Evolutionary conservation across 2,888 invertebrate species (phyloP), one percentile per base, ranked within the genome.

Genomic region (Ormyrus labotus): DNA sequence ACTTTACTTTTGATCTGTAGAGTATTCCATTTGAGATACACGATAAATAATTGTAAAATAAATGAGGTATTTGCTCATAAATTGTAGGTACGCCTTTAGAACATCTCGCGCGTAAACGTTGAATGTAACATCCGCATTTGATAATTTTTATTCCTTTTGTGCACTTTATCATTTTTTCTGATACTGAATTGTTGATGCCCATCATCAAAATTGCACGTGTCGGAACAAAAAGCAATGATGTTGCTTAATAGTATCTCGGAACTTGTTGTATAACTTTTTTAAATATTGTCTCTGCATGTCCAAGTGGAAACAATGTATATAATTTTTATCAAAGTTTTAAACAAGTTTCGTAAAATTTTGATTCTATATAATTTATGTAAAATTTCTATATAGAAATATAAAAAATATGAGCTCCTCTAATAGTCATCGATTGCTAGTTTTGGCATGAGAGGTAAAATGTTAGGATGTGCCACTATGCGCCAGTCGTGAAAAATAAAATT

Each of bases 161-260:
- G 13, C 13, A 13, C 13, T 13, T 13, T 10, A 67, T 2, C 6
- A 48, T 2, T n/a, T 65, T 19, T 11, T 48, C 19, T 5, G 67
- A 53, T 58, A 74, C 74, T 0, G 58, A 65, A 7, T 58, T 67
- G 5, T 58, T 5, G 0, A 8, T n/a, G 6, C 65, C 74, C 74
- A 74, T 74, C 74, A 74, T 74, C 34, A 65, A 6, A 67, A 13
- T 57, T 65, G 51, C 65, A 67, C 6, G 65, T 74, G 58, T 74
- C 74, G 7, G 67, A 57, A 58, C 65, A 74, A 45, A 74, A 74
- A 8, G 58, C 19, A 5, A 58, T 50, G 1, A 55, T 47, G 45
- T 73, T 64, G 3, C 13, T 19, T 13, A 47, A 13, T 13, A 48
- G 67, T 6, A 67, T 50, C 34, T 67, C 10, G 6, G 7, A 1